A percentile compares a stretch with the other conserved stretches of the same genome.
Evolutionary conservation across 2,797 vertebrate genomes (phyloP).

Genomic region (Chaetophractus vellerosus): DNA sequence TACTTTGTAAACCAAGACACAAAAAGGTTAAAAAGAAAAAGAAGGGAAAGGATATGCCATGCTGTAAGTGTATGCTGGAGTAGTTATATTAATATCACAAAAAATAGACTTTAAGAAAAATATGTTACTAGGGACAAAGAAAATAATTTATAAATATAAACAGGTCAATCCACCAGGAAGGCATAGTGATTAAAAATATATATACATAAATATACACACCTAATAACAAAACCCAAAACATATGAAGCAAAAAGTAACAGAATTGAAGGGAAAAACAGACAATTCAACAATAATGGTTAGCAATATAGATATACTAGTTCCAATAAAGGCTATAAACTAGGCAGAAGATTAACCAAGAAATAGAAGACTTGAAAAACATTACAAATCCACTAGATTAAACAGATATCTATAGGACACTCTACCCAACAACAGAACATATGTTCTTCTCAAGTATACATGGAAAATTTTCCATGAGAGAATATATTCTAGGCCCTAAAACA

Average conservation of each 20-base stretch:
- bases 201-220: too few relatives aligned
- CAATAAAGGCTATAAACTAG: neutral
- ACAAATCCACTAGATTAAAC: neutral
- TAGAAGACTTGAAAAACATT: neutral
- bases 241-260: too few relatives aligned
- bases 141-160: neutral
- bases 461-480: neutral
- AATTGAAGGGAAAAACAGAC: neutral
- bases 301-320: neutral
- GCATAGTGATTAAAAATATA: too few relatives aligned
- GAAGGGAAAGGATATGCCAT: neutral
- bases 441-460: neutral
- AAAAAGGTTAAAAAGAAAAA: neutral
- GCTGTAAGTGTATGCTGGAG: too few relatives aligned
- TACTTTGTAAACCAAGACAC: neutral
- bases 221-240: neutral
- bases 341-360: neutral
- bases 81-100: too few relatives aligned
- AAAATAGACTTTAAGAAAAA: neutral
- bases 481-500: too few relatives aligned
- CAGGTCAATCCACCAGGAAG: neutral
- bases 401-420: neutral
- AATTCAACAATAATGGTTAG: neutral
- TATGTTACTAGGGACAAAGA: neutral
- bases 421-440: too few relatives aligned